Base-by-base conservation (phyloP, 2,113 vertebrate species). In the Gobio gobio region DNA sequence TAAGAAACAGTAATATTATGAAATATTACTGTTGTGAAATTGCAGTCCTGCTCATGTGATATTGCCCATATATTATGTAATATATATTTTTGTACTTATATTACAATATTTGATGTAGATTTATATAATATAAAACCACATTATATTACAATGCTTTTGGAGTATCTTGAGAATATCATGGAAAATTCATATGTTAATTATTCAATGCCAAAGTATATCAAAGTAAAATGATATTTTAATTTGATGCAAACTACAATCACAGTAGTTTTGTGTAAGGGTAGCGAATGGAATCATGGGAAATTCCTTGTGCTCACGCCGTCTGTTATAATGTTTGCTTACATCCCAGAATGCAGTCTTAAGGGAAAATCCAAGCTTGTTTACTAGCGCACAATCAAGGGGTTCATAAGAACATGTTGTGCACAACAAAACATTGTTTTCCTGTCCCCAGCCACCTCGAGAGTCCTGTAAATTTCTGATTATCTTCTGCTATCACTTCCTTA, bases 401-500 rank as follows among this genome's bases (percentile, higher is more conserved):
- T 49, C 43, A 59, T 33, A 54, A 10, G 22, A 66, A 54, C 51
- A n/a, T 64, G 56, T 83, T 83, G 54, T 58, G 29, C 26, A 10
- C 64, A 43, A 83, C 10, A 63, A 83, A 78, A 88, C 74, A 78
- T 18, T 29, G 61, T 78, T 73, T 61, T 64, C 33, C 78, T 70
- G 75, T 79, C 63, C 83, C 66, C 51, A 85, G 83, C 79, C 87
- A 36, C 78, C 45, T 78, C 54, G 20, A 5, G 51, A 76, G 85
- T 84, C 70, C 70, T 45, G 82, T 86, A 86, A 84, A 89, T 83
- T 85, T 78, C 61, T 75, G 77, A 87, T 87, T 85, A 88, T 89
- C 88, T 88, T 78, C 83, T 83, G 83, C 83, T 83, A 81, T 87
- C 83, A 86, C 86, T 86, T 90, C 58, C 83, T 88, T 90, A 90